Evolutionary conservation across 2,113 vertebrate genomes (phyloP).

Genomic region (Diglossa brunneiventris): DNA sequence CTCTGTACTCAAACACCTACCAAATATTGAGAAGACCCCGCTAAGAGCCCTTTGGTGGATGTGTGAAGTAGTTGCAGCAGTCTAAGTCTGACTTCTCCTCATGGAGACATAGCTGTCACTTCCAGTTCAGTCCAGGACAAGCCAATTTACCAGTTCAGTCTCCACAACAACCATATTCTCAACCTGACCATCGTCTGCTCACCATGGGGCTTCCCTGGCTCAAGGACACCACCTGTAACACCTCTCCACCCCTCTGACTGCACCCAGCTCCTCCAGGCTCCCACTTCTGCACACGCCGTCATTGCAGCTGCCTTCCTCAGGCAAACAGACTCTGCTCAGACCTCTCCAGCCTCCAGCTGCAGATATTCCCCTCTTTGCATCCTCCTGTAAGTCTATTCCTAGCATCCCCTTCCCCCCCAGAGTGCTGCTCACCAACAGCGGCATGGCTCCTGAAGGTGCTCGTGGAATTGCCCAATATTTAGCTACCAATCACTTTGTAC

Average conservation of each 20-base stretch:
- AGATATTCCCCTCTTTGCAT: neutral
- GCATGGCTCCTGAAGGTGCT: neutral
- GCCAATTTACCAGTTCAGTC: neutral
- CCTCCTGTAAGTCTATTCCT: neutral
- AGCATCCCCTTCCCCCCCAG: neutral
- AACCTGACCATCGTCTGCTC: neutral
- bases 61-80: neutral
- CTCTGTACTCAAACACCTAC: neutral
- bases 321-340: neutral
- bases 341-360: neutral
- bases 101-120: neutral
- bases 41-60: neutral
- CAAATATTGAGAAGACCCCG: neutral
- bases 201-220: neutral
- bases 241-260: fast-evolving
- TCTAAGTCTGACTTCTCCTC: neutral
- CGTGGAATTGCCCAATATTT: neutral
- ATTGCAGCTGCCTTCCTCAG: fast-evolving
- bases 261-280: neutral
- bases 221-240: neutral
- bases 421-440: neutral
- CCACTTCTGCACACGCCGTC: neutral
- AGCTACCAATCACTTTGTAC: neutral
- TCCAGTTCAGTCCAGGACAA: neutral
- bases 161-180: neutral